Evolutionary conservation across 2,888 invertebrate species (phyloP).

Genomic region (Polia nebulosa): DNA sequence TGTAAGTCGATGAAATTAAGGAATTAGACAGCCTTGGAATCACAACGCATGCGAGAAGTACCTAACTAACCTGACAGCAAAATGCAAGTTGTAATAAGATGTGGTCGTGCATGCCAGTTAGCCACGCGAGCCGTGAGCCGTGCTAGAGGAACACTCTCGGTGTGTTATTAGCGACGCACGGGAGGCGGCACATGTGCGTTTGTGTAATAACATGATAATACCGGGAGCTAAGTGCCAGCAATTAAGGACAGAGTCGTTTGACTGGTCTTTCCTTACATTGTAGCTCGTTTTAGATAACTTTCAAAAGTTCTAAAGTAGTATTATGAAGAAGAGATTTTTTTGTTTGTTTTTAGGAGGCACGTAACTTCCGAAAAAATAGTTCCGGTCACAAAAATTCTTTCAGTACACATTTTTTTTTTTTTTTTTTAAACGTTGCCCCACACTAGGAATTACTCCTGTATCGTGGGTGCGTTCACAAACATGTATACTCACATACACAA

Average conservation of each 20-base stretch:
- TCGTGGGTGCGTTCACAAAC: too few species aligned
- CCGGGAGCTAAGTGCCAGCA: background rate
- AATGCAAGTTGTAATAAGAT: background rate
- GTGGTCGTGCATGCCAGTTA: background rate
- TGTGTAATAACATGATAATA: constrained; percentile 41
- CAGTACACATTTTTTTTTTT: too few species aligned
- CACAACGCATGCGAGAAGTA: background rate
- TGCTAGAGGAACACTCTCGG: background rate
- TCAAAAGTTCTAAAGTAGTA: too few species aligned
- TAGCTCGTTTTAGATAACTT: background rate
- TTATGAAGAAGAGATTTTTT: too few species aligned
- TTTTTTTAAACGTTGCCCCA: too few species aligned
- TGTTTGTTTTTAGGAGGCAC: too few species aligned
- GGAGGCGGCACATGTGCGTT: constrained; percentile 20
- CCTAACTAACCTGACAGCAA: background rate
- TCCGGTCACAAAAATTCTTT: too few species aligned
- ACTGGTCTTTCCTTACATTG: background rate
- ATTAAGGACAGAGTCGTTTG: background rate
- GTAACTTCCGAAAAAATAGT: too few species aligned
- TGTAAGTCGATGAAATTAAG: constrained; percentile 5
- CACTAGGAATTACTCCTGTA: too few species aligned
- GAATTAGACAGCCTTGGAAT: background rate
- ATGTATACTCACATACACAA: too few species aligned
- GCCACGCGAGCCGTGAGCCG: background rate
- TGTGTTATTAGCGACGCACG: constrained; percentile 27